Conservation (phyloP, 2,888 invertebrate species). For the Diloba caeruleocephala region DNA sequence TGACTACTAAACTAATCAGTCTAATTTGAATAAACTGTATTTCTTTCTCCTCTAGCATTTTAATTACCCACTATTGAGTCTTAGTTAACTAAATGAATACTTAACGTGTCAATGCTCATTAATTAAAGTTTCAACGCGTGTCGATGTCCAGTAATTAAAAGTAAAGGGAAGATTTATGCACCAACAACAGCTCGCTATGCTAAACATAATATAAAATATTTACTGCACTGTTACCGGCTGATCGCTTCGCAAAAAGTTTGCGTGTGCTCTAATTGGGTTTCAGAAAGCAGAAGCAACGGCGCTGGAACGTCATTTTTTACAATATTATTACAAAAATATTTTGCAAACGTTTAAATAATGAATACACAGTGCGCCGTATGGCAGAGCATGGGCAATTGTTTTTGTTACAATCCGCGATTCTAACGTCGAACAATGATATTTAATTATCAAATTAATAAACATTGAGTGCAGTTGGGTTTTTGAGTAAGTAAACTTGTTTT, state of each 20-base stretch:
- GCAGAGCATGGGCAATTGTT: conserved; percentile 3
- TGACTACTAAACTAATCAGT: too few species aligned
- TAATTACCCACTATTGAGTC: too few species aligned
- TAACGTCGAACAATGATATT: too few species aligned
- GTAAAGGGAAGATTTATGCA: conserved; percentile 29
- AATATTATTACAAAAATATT: conserved; percentile 40
- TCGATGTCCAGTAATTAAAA: conserved; percentile 16
- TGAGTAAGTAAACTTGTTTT: too few species aligned
- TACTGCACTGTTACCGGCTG: conserved; percentile 36
- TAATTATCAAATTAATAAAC: too few species aligned
- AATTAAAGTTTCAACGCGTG: conserved; percentile 10
- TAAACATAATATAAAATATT: conserved; percentile 33
- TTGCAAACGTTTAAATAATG: conserved; percentile 27
- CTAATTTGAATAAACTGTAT: too few species aligned
- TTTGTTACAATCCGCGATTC: background rate
- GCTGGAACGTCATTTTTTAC: conserved; percentile 41
- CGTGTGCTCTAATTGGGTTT: conserved; percentile 49
- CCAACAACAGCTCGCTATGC: conserved; percentile 13
- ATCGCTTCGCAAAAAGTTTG: conserved; percentile 53
- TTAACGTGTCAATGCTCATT: conserved; percentile 3
- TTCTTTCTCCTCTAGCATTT: too few species aligned
- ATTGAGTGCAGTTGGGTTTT: too few species aligned
- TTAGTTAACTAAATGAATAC: too few species aligned
- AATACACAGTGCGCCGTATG: conserved; percentile 8
- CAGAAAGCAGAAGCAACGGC: conserved; percentile 43